Percentiles rank a stretch among this genome's conserved stretches.
Evolutionary conservation across 2,797 vertebrate species (phyloP).

Genomic region (Macropus fuliginosus): DNA sequence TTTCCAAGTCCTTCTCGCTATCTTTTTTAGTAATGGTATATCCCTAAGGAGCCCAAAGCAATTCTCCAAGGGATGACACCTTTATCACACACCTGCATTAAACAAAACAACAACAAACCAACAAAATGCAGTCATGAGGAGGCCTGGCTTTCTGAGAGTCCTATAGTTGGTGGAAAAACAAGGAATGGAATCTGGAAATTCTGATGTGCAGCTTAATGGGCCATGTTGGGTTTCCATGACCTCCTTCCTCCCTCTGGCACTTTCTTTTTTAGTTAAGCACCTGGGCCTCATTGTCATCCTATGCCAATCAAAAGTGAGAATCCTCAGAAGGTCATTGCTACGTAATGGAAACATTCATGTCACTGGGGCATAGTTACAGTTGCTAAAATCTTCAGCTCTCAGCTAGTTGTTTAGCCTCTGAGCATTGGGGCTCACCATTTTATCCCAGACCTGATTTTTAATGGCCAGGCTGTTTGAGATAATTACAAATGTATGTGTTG

Average conservation of each 20-base stretch:
- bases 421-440: slow-evolving; percentile 17
- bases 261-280: not conserved
- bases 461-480: slow-evolving; percentile 8
- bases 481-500: not conserved
- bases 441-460: slow-evolving; percentile 11
- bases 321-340: not conserved
- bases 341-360: not conserved
- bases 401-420: not conserved
- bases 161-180: not conserved
- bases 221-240: not conserved
- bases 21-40: not conserved
- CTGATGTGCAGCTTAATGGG: not conserved
- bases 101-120: not conserved
- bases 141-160: not conserved
- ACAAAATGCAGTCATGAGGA: not conserved
- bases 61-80: not conserved
- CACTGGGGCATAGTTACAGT: not conserved
- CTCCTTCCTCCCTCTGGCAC: not conserved
- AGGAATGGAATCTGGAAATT: not conserved
- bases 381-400: not conserved
- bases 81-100: not conserved
- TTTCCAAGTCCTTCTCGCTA: slow-evolving; percentile 18
- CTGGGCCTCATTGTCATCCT: not conserved
- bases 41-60: slow-evolving; percentile 29
- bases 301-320: not conserved